Evolutionary conservation across 2,888 invertebrate genomes (phyloP), one percentile per base, ranked within the genome.

Genomic region (Pemphredon lugubris): DNA sequence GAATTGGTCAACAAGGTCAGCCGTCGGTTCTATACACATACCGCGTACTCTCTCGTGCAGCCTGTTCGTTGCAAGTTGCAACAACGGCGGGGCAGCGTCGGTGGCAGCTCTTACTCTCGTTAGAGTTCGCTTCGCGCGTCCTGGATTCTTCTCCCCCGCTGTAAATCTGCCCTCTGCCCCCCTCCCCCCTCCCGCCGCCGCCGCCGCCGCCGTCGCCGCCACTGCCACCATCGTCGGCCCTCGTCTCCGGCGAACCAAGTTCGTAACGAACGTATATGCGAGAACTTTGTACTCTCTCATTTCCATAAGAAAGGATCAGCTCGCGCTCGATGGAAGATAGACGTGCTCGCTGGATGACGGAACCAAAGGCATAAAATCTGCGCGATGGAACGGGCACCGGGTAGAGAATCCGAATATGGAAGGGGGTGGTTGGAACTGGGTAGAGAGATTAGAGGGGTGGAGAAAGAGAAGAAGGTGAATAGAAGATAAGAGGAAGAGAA

Each of bases 1-100:
- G 23, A 67, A 70, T 70, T 67, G 59, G 48, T 47, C 34, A 6
- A 32, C 69, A 59, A 67, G 67, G 54, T 54, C 58, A 54, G n/a
- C 23, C 44, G 34, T 50, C 57, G 39, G 53, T 42, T 68, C 39
- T 26, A 47, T n/a, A n/a, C n/a, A n/a, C n/a, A n/a, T n/a, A n/a
- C n/a, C n/a, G n/a, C n/a, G n/a, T n/a, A n/a, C n/a, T n/a, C n/a
- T n/a, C n/a, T n/a, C n/a, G n/a, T n/a, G n/a, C n/a, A n/a, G n/a
- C n/a, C n/a, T n/a, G n/a, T n/a, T n/a, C n/a, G n/a, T n/a, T n/a
- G n/a, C n/a, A n/a, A n/a, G n/a, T n/a, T n/a, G n/a, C n/a, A n/a
- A n/a, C n/a, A n/a, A n/a, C n/a, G n/a, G n/a, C n/a, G n/a, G n/a
- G n/a, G n/a, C n/a, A n/a, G 7, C 26, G 26, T 26, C 26, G 26